A percentile compares a stretch with the other conserved stretches of the same genome.
Conservation (phyloP, 2,113 vertebrate genomes). For the Alouatta palliata region DNA sequence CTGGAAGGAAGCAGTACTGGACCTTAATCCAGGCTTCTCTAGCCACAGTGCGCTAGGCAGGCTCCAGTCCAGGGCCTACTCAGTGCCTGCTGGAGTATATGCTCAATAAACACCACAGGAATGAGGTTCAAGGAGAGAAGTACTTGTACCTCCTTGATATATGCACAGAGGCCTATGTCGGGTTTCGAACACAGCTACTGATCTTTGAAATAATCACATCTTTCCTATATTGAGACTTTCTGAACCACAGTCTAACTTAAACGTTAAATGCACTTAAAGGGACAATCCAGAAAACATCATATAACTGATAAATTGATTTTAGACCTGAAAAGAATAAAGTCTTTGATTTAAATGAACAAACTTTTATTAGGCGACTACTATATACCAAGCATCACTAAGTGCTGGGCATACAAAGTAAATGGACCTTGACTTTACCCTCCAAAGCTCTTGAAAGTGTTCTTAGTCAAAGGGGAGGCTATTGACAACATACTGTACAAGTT, state of each 20-base stretch:
- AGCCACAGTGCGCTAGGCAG: background rate
- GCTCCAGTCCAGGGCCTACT: background rate
- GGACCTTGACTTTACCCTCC: background rate
- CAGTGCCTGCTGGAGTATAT: background rate
- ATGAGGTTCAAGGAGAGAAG: background rate
- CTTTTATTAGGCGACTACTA: background rate
- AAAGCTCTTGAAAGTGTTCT: background rate
- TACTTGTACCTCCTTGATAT: accelerated
- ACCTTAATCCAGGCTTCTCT: accelerated
- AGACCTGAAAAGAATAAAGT: background rate
- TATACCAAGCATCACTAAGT: background rate
- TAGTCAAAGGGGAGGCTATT: background rate
- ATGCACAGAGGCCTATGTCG: background rate
- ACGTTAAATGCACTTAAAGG: background rate
- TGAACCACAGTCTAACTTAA: background rate
- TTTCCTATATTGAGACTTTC: background rate
- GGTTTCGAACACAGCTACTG: background rate
- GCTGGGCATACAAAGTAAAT: background rate
- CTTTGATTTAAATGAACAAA: background rate
- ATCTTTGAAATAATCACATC: background rate
- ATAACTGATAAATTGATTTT: background rate
- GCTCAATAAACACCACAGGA: background rate
- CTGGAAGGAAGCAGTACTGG: background rate
- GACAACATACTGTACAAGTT: background rate
- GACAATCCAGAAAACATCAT: background rate